Evolutionary conservation across 2,797 vertebrate genomes (phyloP).

Genomic region (Oryzias dopingdopingensis): DNA sequence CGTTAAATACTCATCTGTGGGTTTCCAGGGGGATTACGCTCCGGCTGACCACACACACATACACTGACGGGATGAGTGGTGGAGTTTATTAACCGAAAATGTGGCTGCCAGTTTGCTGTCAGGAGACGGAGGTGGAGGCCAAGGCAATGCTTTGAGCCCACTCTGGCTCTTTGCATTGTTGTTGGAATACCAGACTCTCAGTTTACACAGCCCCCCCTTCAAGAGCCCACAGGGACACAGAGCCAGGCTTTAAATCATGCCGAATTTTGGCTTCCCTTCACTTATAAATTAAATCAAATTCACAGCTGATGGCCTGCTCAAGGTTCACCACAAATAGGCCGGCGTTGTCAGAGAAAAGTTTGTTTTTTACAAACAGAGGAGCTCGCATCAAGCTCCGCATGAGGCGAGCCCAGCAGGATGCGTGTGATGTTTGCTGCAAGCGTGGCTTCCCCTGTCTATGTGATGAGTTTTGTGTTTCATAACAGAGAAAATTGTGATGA

Average conservation of each 20-base stretch:
- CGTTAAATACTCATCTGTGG: conserved; percentile 30
- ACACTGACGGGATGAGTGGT: conserved; percentile 47
- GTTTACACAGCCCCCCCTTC: conserved; percentile 59
- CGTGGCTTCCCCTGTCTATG: conserved; percentile 11
- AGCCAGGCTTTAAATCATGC: conserved; percentile 41
- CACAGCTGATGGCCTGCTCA: conserved; percentile 48
- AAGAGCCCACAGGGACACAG: conserved; percentile 46
- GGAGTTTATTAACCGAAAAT: conserved; percentile 57
- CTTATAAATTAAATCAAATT: conserved; percentile 61
- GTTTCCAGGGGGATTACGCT: conserved; percentile 37
- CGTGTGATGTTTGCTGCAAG: conserved; percentile 43
- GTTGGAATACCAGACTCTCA: conserved; percentile 61
- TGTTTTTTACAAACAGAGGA: conserved; percentile 38
- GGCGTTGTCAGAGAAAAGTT: conserved; percentile 33
- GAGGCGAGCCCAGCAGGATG: conserved; percentile 19
- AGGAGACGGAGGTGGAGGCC: conserved; percentile 50
- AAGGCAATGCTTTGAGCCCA: conserved; percentile 60
- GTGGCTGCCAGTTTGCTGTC: conserved; percentile 65
- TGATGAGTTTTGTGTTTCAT: conserved; percentile 42
- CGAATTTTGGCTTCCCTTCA: conserved; percentile 54
- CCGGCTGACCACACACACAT: conserved; percentile 59
- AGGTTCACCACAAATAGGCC: conserved; percentile 31
- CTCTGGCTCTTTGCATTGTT: conserved; percentile 51
- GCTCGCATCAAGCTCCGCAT: conserved; percentile 16
- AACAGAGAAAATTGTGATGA: conserved; percentile 55